Percentiles rank a stretch among this genome's conserved stretches.
Conservation (phyloP, 2,888 invertebrate genomes). For the Trilocha varians region DNA sequence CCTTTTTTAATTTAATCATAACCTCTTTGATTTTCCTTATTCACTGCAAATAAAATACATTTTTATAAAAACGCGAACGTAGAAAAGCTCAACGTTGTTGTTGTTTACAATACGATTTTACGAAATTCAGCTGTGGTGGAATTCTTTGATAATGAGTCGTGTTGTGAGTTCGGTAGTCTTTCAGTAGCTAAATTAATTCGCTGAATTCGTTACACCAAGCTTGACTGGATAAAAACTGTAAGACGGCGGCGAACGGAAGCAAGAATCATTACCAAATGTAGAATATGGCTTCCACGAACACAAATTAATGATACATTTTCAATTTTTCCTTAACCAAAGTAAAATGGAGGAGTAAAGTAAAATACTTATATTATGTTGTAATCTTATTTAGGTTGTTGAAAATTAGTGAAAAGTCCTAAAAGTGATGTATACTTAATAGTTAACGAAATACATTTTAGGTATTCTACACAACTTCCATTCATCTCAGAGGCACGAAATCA, state of each 20-base stretch:
- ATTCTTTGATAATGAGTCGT: conserved; percentile 1
- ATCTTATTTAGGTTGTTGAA: no score
- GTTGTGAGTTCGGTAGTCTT: conserved; percentile 1
- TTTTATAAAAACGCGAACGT: neutral
- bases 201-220: conserved; percentile 39
- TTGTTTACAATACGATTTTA: neutral
- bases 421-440: no score
- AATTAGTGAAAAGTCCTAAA: no score
- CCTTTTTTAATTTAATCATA: no score
- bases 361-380: neutral
- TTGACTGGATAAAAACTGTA: conserved; percentile 34
- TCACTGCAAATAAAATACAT: neutral
- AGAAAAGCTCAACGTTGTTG: neutral
- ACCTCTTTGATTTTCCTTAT: neutral
- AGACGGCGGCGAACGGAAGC: conserved; percentile 50
- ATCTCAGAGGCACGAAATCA: conserved; percentile 1
- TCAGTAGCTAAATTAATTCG: conserved; percentile 43
- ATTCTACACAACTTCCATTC: no score
- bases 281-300: conserved; percentile 31
- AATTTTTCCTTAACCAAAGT: neutral
- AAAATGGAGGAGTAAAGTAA: neutral
- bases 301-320: conserved; percentile 13
- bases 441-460: no score
- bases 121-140: neutral
- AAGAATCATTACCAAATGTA: conserved; percentile 61